Evolutionary conservation across 2,113 vertebrate species (phyloP).

Genomic region (Paradoxurus hermaphroditus): DNA sequence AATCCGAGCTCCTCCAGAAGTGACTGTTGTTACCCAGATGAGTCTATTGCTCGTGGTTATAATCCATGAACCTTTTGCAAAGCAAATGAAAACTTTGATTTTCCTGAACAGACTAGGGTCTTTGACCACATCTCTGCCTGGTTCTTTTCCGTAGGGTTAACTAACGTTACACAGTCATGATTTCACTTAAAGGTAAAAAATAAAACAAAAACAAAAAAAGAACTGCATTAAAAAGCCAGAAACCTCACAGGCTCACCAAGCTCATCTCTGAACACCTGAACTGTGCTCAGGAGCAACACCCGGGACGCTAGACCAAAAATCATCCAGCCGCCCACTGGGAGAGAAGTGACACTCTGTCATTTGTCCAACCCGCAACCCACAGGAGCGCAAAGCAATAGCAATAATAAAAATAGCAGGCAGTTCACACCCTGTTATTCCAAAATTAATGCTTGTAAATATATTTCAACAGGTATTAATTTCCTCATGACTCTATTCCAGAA

Average conservation of each 20-base stretch:
- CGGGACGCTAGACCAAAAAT: background rate
- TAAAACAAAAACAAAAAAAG: background rate
- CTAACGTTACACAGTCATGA: background rate
- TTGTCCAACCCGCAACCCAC: background rate
- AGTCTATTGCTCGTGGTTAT: background rate
- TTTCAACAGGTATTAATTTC: background rate
- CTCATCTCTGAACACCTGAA: background rate
- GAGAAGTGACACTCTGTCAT: background rate
- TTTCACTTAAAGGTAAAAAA: constrained; percentile 11
- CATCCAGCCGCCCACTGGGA: background rate
- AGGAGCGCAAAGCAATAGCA: background rate
- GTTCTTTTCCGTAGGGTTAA: background rate
- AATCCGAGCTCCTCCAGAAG: background rate
- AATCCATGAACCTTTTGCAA: background rate
- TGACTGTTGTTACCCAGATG: background rate
- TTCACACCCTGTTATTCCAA: background rate
- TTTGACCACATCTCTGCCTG: background rate
- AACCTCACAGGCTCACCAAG: background rate
- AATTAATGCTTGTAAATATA: background rate
- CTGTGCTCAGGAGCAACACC: background rate
- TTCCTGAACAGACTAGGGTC: background rate
- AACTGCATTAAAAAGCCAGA: background rate
- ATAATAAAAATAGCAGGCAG: background rate
- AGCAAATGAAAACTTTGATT: background rate
- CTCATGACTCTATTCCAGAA: background rate